A percentile compares a stretch with the other conserved stretches of the same genome.
Evolutionary conservation across 2,113 vertebrate genomes (phyloP).

Genomic region (Laticauda colubrina): DNA sequence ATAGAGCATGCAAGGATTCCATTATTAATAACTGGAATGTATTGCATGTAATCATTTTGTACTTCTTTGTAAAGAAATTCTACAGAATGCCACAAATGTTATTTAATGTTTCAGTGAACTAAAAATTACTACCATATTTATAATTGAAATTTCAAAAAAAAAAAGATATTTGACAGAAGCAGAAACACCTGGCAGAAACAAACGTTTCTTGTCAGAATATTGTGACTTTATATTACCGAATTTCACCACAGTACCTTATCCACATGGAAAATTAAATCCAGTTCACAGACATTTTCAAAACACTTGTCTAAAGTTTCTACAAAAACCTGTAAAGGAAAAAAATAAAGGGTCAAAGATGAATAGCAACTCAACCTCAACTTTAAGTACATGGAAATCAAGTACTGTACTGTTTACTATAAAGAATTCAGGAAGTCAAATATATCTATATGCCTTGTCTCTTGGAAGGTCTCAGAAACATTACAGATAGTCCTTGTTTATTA

Average conservation of each 20-base stretch:
- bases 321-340: conserved; percentile 81
- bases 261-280: conserved; percentile 99
- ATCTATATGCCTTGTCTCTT: conserved; percentile 20
- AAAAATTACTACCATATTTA: neutral
- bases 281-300: conserved; percentile 99
- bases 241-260: conserved; percentile 87
- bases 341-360: conserved; percentile 42
- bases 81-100: neutral
- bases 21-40: neutral
- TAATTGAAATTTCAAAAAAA: neutral
- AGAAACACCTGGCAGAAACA: conserved; percentile 11
- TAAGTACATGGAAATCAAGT: conserved; percentile 22
- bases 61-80: neutral
- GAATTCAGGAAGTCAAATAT: conserved; percentile 25
- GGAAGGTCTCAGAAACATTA: neutral
- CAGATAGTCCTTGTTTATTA: neutral
- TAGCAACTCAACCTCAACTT: conserved; percentile 25
- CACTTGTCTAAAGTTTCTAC: conserved; percentile 99
- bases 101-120: neutral
- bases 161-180: conserved; percentile 19
- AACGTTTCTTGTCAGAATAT: conserved; percentile 32
- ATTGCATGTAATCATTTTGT: neutral
- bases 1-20: neutral
- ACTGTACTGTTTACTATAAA: conserved; percentile 23
- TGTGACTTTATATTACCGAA: conserved; percentile 35